Conservation (phyloP, 2,888 invertebrate genomes). For the Chironomus riparius region DNA sequence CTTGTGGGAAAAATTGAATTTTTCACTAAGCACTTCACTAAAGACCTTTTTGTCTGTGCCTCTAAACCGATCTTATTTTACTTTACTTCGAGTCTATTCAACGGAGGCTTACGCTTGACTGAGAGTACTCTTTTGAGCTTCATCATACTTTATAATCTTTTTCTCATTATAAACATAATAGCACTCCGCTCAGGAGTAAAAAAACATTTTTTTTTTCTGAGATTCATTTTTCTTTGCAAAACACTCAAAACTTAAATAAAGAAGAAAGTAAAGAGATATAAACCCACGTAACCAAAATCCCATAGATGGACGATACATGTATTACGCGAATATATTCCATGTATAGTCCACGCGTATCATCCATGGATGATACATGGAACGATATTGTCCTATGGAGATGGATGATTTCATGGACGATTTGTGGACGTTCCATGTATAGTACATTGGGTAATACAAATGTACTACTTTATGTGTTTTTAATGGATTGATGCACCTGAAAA, state of each 20-base stretch:
- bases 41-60: background rate
- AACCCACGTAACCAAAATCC: no score
- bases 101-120: slow-evolving; percentile 1
- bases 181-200: background rate
- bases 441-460: no score
- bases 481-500: no score
- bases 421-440: no score
- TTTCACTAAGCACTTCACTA: background rate
- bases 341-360: no score
- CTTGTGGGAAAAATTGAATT: background rate
- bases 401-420: no score
- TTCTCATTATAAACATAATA: background rate
- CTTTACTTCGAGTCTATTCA: background rate
- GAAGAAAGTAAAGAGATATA: background rate
- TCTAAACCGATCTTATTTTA: background rate
- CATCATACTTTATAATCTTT: slow-evolving; percentile 19
- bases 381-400: no score
- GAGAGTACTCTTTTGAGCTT: background rate
- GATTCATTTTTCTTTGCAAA: background rate
- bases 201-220: background rate
- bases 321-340: no score
- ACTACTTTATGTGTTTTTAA: no score
- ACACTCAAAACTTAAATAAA: no score
- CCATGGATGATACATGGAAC: no score
- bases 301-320: no score